Evolutionary conservation across 1,140 invertebrate genomes (phyloP).

Genomic region (Drosophila nikananu): DNA sequence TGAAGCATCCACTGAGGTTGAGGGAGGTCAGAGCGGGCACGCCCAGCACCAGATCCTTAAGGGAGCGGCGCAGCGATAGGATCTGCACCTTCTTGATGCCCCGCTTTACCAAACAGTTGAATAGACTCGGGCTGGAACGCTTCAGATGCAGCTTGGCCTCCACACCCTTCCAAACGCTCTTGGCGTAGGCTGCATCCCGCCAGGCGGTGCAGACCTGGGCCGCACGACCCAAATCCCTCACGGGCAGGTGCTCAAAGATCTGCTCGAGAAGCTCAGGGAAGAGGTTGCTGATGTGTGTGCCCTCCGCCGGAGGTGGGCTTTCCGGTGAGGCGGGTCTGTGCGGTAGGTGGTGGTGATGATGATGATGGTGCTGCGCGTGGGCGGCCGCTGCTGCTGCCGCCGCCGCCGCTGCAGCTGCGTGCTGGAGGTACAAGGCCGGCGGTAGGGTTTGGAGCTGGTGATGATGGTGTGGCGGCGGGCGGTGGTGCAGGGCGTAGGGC

Average conservation of each 20-base stretch:
- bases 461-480: constrained; percentile 61
- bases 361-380: constrained; percentile 74
- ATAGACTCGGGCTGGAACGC: constrained; percentile 92
- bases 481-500: constrained; percentile 82
- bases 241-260: constrained; percentile 95
- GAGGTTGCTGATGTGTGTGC: constrained; percentile 93
- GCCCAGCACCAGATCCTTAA: constrained; percentile 94
- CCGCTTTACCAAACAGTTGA: constrained; percentile 93
- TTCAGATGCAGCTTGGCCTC: constrained; percentile 95
- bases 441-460: constrained; percentile 74
- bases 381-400: constrained; percentile 74
- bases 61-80: constrained; percentile 92
- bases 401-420: constrained; percentile 75
- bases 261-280: constrained; percentile 97
- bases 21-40: constrained; percentile 94
- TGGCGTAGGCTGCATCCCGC: constrained; percentile 96
- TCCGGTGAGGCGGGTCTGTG: constrained; percentile 86
- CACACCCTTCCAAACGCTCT: constrained; percentile 96
- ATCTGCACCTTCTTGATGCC: constrained; percentile 96
- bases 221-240: constrained; percentile 94
- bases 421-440: constrained; percentile 78
- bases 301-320: constrained; percentile 85
- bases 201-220: constrained; percentile 96
- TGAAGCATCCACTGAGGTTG: constrained; percentile 97
- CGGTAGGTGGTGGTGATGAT: constrained; percentile 75